Evolutionary conservation across 1,140 invertebrate genomes (phyloP), one percentile per base, ranked within the genome.

Genomic region (Camponotus pennsylvanicus): DNA sequence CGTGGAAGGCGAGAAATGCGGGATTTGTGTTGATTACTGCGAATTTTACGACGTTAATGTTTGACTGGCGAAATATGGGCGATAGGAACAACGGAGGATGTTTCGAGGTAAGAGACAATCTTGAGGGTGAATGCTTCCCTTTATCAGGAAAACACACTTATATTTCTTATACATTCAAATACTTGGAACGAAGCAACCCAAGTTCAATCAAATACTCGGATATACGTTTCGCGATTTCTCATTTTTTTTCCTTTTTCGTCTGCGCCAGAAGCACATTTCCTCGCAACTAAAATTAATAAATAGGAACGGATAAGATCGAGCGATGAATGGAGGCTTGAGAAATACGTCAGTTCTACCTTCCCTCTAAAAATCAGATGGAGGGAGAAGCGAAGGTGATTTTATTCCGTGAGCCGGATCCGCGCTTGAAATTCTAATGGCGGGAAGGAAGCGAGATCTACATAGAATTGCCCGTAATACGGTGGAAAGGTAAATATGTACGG

Each of bases 351-450:
- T 52, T 32, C 21, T 27, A n/a, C 21, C 67, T 59, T 27, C 6
- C 32, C 3, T 21, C 55, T 40, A 61, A 73, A 40, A 82, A 49
- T 1, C 55, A 13, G 57, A 32, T 59, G 57, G 69, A 63, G 49
- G 37, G 27, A 73, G 27, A 52, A 27, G 11, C 37, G 55, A 7
- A 27, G 59, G 69, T 83, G 79, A 83, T 83, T 83, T 83, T 83
- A 83, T 83, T 83, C 79, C 79, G 40, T 57, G 40, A 83, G 79
- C 57, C 79, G 55, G 79, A 73, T 82, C 79, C 69, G 37, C 79
- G 69, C 79, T 83, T 83, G 79, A 83, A 83, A 83, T 83, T 83
- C 79, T 83, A 83, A 83, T 83, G 69, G 79, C 37, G 69, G 40
- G 69, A 83, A 75, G 79, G 79, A 83, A 83, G 69, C 37, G 37